Base-by-base conservation (phyloP, 2,113 vertebrate genomes). In the Pleuronectes platessa region DNA sequence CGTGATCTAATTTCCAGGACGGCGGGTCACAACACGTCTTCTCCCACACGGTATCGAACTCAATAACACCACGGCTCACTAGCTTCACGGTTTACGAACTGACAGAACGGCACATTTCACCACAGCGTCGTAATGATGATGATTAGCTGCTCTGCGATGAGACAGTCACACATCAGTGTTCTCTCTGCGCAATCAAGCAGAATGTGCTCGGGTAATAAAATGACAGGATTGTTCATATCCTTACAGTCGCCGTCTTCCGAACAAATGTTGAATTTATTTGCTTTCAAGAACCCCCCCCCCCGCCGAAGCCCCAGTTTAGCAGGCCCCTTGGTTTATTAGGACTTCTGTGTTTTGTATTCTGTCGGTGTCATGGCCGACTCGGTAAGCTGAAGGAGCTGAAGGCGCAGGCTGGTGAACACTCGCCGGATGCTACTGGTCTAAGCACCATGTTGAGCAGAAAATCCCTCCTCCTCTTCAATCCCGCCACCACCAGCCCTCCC, bases 391-490 rank as follows among this genome's bases (percentile, higher is more conserved):
- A 54, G 65, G 18, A 62, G 74, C 56, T 49, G 78, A 60, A 70
- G 71, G 20, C 37, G 53, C 49, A 61, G 27, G 85, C 26, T 60
- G 64, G 21, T 58, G 53, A 62, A 68, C 62, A 67, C 61, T 45
- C 49, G 61, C 80, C 20, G 55, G 37, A 21, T 45, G 63, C 61
- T 79, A 49, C 21, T 1, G 79, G 75, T 78, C 85, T 76, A 65
- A 79, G 77, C 68, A 76, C 83, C 75, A 80, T 51, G 78, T 85
- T 82, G 80, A 78, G 81, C 76, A 86, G 65, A 81, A 86, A 78
- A 69, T 83, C 68, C 83, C 81, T 65, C 72, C 71, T 81, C 68
- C 69, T 76, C 79, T 85, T 78, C 31, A 58, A 58, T 62, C 67
- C 74, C 65, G 47, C 78, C 72, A 64, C 69, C 68, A 76, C 61